Percentiles rank a stretch among this genome's conserved stretches.
Conservation (phyloP, 2,888 invertebrate genomes). For the Tromatobia lineatoria region DNA sequence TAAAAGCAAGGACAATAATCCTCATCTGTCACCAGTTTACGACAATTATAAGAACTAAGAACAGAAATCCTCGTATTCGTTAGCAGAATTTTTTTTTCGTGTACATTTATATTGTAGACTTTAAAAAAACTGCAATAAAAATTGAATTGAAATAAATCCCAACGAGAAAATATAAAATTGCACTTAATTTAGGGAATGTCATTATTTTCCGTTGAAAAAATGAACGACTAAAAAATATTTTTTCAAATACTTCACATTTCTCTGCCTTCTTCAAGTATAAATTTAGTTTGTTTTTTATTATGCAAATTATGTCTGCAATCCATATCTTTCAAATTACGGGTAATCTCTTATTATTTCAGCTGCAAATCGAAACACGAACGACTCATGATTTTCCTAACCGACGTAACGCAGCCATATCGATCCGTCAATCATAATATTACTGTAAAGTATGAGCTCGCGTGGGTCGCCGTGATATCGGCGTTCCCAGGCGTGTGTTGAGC, state of each 20-base stretch:
- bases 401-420: background rate
- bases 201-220: too few species aligned
- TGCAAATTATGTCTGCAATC: background rate
- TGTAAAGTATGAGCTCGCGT: constrained; percentile 1
- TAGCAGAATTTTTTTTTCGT: too few species aligned
- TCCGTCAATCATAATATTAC: background rate
- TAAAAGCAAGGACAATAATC: too few species aligned
- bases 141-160: too few species aligned
- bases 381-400: background rate
- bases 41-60: too few species aligned
- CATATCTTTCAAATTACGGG: background rate
- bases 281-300: constrained; percentile 5
- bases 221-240: background rate
- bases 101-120: too few species aligned
- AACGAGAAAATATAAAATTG: too few species aligned
- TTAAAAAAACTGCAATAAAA: too few species aligned
- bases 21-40: too few species aligned
- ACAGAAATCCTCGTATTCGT: too few species aligned
- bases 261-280: background rate
- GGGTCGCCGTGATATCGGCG: constrained; percentile 22
- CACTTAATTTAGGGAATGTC: too few species aligned
- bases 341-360: background rate
- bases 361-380: background rate
- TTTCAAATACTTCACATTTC: background rate
- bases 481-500: background rate